These are phyloP conservation scores for Tautogolabrus adspersus DNA, from an alignment of 2,113 vertebrate genomes.

Conservation along the genomic window DNA sequence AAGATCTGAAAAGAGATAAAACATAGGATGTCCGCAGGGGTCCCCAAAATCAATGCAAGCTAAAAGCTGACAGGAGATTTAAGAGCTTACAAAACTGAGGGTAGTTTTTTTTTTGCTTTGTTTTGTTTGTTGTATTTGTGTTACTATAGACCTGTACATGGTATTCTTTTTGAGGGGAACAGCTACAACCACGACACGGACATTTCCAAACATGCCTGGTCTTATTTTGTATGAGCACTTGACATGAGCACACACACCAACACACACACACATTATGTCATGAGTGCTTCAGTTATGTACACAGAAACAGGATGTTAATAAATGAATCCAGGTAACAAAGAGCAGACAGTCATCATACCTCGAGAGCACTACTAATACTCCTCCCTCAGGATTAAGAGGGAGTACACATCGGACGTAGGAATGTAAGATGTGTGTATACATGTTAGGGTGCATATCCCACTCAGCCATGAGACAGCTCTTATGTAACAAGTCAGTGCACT, in stretches of 20 bases:
- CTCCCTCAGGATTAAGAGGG: constrained; percentile 15
- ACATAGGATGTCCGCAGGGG: too few relatives aligned
- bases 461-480: constrained; percentile 34
- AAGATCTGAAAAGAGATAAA: too few relatives aligned
- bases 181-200: not conserved
- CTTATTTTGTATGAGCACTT: constrained; percentile 19
- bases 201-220: constrained; percentile 44
- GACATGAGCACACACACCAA: constrained; percentile 4
- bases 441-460: not conserved
- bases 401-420: constrained; percentile 9
- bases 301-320: constrained; percentile 52
- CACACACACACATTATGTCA: constrained; percentile 18
- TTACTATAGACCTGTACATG: constrained; percentile 7
- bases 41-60: too few relatives aligned
- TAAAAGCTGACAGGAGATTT: too few relatives aligned
- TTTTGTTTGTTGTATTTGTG: not conserved
- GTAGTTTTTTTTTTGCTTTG: not conserved
- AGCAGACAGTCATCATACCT: constrained; percentile 5
- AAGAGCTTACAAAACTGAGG: not conserved
- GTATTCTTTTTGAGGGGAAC: constrained; percentile 36
- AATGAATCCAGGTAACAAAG: constrained; percentile 6
- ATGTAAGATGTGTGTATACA: constrained; percentile 39
- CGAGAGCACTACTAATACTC: not conserved
- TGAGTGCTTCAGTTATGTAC: not conserved
- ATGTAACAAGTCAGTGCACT: constrained; percentile 37